Evolutionary conservation across 2,797 vertebrate species (phyloP).

Genomic region (Cossypha polioptera): DNA sequence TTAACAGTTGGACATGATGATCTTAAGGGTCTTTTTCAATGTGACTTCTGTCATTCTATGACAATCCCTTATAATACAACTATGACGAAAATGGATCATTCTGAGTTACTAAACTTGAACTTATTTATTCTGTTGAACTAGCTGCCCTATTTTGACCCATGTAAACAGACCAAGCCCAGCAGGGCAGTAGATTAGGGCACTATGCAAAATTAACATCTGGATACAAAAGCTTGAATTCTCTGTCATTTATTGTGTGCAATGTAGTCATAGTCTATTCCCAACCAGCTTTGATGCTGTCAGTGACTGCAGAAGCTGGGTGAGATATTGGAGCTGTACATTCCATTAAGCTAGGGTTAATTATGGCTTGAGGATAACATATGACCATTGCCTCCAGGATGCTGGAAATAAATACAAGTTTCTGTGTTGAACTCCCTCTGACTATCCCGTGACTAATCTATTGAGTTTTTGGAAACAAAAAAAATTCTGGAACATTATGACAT

Average conservation of each 20-base stretch:
- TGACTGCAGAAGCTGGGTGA: not conserved
- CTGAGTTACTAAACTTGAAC: not conserved
- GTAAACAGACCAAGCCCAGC: not conserved
- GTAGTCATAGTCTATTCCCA: not conserved
- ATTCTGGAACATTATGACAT: not conserved
- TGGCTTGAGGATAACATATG: not conserved
- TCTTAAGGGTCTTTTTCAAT: not conserved
- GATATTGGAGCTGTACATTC: not conserved
- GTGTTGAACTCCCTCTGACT: not conserved
- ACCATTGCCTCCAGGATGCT: not conserved
- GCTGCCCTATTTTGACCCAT: not conserved
- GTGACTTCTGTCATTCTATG: not conserved
- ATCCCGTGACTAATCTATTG: not conserved
- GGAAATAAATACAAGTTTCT: not conserved
- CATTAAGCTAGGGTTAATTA: not conserved
- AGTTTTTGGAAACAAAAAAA: not conserved
- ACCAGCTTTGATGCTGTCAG: not conserved
- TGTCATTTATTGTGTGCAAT: not conserved
- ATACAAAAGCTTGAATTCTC: not conserved
- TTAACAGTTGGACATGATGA: not conserved
- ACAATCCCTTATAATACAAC: not conserved
- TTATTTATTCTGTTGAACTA: not conserved
- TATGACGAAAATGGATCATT: not conserved
- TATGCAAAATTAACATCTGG: not conserved
- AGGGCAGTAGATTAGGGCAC: not conserved